Percentiles rank a stretch among this genome's conserved stretches.
phyloP scores from a whole-genome alignment of 2,797 vertebrate species.

The Sphaeramia orbicularis region DNA sequence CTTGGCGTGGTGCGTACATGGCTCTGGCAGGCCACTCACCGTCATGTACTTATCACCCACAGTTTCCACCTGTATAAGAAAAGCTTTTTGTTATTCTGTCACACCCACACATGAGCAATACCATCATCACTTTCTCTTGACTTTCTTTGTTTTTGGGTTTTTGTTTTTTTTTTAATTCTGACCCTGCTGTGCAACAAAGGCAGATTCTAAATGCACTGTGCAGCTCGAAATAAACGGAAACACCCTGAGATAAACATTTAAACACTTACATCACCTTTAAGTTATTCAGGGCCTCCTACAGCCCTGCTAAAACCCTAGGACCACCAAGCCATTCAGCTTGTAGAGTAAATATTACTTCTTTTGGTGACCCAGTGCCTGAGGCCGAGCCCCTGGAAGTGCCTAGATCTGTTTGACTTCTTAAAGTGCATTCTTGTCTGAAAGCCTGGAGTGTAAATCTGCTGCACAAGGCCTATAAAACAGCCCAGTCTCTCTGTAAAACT shows the following conservation, averaged over 20 bases:
- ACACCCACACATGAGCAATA: background rate
- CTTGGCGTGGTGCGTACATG: slow-evolving; percentile 96
- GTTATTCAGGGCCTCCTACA: slow-evolving; percentile 70
- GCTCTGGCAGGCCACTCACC: slow-evolving; percentile 97
- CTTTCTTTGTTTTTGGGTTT: slow-evolving; percentile 20
- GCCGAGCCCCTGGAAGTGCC: slow-evolving; percentile 68
- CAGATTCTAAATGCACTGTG: slow-evolving; percentile 23
- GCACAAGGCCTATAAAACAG: slow-evolving; percentile 72
- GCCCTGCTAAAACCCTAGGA: slow-evolving; percentile 69
- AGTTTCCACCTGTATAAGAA: slow-evolving; percentile 93
- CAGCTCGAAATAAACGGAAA: slow-evolving; percentile 67
- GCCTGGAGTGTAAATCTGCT: slow-evolving; percentile 82
- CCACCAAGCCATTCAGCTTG: slow-evolving; percentile 79
- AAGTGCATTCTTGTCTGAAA: slow-evolving; percentile 89
- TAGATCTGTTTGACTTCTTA: slow-evolving; percentile 81
- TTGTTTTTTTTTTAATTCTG: slow-evolving; percentile 37
- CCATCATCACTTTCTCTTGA: background rate
- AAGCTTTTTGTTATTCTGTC: slow-evolving; percentile 22
- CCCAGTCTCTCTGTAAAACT: slow-evolving; percentile 66
- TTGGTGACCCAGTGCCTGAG: slow-evolving; percentile 84
- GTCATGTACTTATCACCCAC: slow-evolving; percentile 99
- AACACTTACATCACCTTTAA: slow-evolving; percentile 74
- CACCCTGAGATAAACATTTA: slow-evolving; percentile 76
- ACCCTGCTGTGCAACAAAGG: slow-evolving; percentile 27
- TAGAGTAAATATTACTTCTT: slow-evolving; percentile 88